A percentile compares a stretch with the other conserved stretches of the same genome.
These are phyloP conservation scores for Rhinolophus ferrumequinum DNA, from an alignment of 2,113 vertebrate species.

Conservation along the genomic window DNA sequence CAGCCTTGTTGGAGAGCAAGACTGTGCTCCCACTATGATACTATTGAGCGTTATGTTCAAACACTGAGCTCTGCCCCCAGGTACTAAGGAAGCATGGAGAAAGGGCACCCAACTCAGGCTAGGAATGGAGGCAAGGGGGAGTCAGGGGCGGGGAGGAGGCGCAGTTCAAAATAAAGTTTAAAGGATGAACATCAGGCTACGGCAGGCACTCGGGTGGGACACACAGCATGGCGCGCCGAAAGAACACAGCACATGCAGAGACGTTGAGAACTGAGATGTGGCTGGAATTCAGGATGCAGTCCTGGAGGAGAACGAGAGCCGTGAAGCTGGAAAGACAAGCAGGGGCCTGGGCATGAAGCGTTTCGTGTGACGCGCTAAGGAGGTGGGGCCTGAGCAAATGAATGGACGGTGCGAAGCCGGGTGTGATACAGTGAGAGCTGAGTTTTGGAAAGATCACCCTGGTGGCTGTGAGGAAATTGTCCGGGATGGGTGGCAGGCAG, in stretches of 20 bases:
- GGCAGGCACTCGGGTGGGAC: rapidly evolving
- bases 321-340: not conserved
- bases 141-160: not conserved
- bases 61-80: not conserved
- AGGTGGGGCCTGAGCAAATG: not conserved
- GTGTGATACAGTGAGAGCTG: rapidly evolving
- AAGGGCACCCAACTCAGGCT: not conserved
- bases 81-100: not conserved
- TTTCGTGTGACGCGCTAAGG: not conserved
- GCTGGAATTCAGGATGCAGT: not conserved
- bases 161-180: not conserved
- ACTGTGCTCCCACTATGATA: not conserved
- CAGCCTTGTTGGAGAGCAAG: not conserved
- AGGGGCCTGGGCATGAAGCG: not conserved
- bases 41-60: not conserved
- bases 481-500: not conserved
- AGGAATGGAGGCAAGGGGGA: not conserved
- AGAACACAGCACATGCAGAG: not conserved
- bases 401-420: not conserved
- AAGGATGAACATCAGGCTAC: not conserved
- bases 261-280: not conserved
- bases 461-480: not conserved
- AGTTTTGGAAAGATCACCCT: not conserved
- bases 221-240: not conserved
- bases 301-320: not conserved